A percentile compares a stretch with the other conserved stretches of the same genome.
Evolutionary conservation across 2,113 vertebrate genomes (phyloP).

Genomic region (Ciconia maguari): DNA sequence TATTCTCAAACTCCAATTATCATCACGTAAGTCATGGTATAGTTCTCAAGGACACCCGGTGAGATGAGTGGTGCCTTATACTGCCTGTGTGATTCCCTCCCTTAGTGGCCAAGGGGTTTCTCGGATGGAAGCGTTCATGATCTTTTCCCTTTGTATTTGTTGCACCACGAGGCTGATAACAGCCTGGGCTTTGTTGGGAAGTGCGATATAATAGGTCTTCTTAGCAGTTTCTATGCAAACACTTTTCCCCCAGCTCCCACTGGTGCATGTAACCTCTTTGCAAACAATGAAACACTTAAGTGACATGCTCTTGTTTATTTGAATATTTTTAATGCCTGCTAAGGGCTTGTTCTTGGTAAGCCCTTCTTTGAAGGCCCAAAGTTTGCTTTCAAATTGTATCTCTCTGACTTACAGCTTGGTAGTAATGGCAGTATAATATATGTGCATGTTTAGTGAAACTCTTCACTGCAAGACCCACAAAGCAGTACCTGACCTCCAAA

Average conservation of each 20-base stretch:
- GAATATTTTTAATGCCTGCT: neutral
- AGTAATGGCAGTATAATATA: neutral
- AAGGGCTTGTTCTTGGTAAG: neutral
- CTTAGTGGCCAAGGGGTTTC: neutral
- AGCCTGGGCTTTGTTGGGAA: neutral
- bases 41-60: neutral
- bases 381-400: neutral
- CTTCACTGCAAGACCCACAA: neutral
- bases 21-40: accelerated
- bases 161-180: neutral
- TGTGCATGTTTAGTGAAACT: neutral
- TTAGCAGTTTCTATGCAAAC: neutral
- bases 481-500: neutral
- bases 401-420: neutral
- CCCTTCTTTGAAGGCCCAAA: neutral
- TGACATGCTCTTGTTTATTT: neutral
- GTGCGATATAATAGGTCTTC: neutral
- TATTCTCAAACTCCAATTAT: neutral
- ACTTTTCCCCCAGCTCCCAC: neutral
- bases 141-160: neutral
- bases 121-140: neutral
- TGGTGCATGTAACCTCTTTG: neutral
- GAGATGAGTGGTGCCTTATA: neutral
- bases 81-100: neutral
- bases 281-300: neutral